Conservation (phyloP, 2,888 invertebrate genomes). For the Drosophila borborema region DNA sequence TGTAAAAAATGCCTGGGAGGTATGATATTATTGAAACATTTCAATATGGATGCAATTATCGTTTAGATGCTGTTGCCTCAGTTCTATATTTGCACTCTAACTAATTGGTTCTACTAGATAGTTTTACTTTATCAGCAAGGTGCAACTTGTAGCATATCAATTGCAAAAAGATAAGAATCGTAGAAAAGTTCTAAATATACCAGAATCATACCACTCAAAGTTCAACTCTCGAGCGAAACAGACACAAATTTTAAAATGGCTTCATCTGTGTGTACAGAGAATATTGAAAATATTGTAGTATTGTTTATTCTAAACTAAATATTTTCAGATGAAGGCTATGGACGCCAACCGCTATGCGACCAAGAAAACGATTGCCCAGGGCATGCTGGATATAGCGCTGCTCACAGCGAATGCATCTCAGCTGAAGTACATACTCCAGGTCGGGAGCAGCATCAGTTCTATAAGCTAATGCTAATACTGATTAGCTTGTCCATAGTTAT, state of each 20-base stretch:
- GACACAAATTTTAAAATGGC: constrained; percentile 35
- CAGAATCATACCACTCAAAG: constrained; percentile 17
- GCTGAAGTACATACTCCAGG: constrained; percentile 93
- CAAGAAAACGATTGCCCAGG: constrained; percentile 96
- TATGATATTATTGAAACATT: constrained; percentile 18
- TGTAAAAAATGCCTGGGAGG: constrained; percentile 66
- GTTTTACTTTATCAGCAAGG: constrained; percentile 53
- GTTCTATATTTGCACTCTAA: constrained; percentile 26
- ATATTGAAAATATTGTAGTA: neutral
- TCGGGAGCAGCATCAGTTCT: constrained; percentile 95
- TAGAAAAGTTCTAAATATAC: constrained; percentile 5
- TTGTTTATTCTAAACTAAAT: neutral
- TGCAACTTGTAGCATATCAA: constrained; percentile 18
- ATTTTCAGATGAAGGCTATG: constrained; percentile 88
- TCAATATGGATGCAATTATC: neutral
- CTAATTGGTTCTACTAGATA: constrained; percentile 47
- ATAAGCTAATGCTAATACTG: constrained; percentile 91
- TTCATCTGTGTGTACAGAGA: constrained; percentile 17
- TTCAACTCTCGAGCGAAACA: constrained; percentile 4
- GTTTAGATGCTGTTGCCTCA: neutral
- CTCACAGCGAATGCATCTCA: constrained; percentile 95
- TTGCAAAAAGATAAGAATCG: constrained; percentile 52
- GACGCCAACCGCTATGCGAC: constrained; percentile 96
- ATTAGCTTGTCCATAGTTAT: constrained; percentile 93
- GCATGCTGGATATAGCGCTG: constrained; percentile 94